A percentile compares a stretch with the other conserved stretches of the same genome.
These are phyloP conservation scores for Florisuga fusca DNA, from an alignment of 2,797 vertebrate species.

Conservation along the genomic window DNA sequence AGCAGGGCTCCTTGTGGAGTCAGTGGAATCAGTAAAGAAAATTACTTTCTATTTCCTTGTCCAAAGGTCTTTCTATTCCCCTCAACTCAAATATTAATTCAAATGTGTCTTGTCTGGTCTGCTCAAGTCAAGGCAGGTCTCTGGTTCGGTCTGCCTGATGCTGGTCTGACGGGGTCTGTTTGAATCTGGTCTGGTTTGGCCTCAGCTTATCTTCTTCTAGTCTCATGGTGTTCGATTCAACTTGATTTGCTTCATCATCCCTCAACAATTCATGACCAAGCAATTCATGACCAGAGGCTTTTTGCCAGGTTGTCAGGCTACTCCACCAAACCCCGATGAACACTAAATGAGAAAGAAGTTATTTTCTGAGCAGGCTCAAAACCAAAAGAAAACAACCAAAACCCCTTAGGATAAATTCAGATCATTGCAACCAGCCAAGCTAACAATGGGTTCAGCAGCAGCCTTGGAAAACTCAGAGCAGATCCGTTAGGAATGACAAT, in stretches of 20 bases:
- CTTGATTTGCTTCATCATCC: background rate
- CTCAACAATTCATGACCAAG: background rate
- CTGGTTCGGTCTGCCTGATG: background rate
- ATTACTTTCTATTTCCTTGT: background rate
- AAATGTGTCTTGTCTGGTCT: background rate
- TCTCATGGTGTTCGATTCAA: background rate
- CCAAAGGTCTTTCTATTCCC: background rate
- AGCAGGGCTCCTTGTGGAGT: background rate
- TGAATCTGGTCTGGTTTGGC: background rate
- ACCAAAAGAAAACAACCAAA: background rate
- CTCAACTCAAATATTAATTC: background rate
- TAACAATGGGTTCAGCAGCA: background rate
- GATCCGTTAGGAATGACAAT: constrained; percentile 48
- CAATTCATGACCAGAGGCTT: background rate
- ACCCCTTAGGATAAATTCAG: background rate
- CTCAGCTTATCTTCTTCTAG: background rate
- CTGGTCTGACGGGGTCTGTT: background rate
- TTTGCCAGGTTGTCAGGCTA: background rate
- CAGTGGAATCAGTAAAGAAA: background rate
- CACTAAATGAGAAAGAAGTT: background rate
- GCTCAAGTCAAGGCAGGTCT: background rate
- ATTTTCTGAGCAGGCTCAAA: background rate
- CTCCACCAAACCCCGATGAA: background rate
- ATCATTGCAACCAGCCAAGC: constrained; percentile 28
- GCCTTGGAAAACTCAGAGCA: constrained; percentile 8